Evolutionary conservation across 2,113 vertebrate species (phyloP).

Genomic region (Osmerus eperlanus): DNA sequence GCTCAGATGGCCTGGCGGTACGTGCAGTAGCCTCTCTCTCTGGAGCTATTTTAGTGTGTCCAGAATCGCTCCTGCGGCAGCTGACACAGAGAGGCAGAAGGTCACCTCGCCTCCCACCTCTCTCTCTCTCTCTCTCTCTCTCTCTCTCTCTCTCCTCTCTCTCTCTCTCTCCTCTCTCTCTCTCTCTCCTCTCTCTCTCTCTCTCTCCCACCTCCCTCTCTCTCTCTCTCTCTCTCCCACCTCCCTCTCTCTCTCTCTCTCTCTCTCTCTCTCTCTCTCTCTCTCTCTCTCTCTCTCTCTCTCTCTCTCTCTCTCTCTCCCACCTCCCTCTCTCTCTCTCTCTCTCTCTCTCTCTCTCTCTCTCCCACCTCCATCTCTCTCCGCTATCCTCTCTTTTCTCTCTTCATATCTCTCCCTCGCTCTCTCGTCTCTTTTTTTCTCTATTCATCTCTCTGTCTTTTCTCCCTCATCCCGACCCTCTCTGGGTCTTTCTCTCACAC

Average conservation of each 20-base stretch:
- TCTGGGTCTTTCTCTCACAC: background rate
- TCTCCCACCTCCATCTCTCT: background rate
- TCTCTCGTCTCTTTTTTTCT: background rate
- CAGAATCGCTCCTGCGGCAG: constrained; percentile 35
- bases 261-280: background rate
- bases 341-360: background rate
- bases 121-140: background rate
- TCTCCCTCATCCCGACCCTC: background rate
- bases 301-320: background rate
- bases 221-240: background rate
- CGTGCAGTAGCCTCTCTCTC: constrained; percentile 30
- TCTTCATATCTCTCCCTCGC: background rate
- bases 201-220: background rate
- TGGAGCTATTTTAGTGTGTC: constrained; percentile 48
- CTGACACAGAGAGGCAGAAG: constrained; percentile 44
- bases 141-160: background rate
- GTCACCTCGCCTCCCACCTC: constrained; percentile 10
- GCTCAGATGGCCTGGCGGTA: constrained; percentile 46
- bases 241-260: background rate
- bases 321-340: background rate
- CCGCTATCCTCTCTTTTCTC: background rate
- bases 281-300: background rate
- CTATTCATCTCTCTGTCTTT: background rate
- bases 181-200: background rate
- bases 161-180: background rate